Evolutionary conservation across 2,888 invertebrate genomes (phyloP).

Genomic region (Lasioglossum marginatum): DNA sequence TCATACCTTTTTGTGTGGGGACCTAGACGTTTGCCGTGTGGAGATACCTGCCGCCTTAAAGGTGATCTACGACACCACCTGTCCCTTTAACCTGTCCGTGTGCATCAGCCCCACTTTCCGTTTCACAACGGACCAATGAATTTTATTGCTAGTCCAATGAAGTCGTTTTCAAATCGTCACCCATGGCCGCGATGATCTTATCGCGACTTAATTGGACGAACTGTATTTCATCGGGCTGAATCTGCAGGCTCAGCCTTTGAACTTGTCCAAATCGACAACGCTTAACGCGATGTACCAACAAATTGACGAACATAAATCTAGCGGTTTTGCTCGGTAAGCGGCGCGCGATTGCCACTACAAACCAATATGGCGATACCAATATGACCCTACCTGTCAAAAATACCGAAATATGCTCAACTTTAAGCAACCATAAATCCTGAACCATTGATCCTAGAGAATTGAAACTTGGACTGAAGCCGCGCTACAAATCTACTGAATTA

Average conservation of each 20-base stretch:
- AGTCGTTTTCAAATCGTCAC: constrained; percentile 78
- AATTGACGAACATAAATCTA: background rate
- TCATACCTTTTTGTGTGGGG: constrained; percentile 70
- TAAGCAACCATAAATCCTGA: too few species aligned
- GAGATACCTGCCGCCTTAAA: constrained; percentile 58
- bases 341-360: too few species aligned
- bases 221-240: constrained; percentile 77
- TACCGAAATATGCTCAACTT: too few species aligned
- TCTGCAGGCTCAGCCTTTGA: constrained; percentile 48
- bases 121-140: constrained; percentile 78
- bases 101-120: constrained; percentile 61
- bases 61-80: constrained; percentile 79
- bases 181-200: constrained; percentile 79
- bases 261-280: background rate
- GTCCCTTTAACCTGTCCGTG: constrained; percentile 74
- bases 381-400: too few species aligned
- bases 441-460: too few species aligned
- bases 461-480: too few species aligned
- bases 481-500: too few species aligned
- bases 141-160: constrained; percentile 83
- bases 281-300: background rate
- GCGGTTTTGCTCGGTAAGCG: too few species aligned
- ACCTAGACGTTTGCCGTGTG: constrained; percentile 61
- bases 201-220: constrained; percentile 81
- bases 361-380: too few species aligned